Evolutionary conservation across 2,797 vertebrate genomes (phyloP).

Genomic region (Alauda arvensis): DNA sequence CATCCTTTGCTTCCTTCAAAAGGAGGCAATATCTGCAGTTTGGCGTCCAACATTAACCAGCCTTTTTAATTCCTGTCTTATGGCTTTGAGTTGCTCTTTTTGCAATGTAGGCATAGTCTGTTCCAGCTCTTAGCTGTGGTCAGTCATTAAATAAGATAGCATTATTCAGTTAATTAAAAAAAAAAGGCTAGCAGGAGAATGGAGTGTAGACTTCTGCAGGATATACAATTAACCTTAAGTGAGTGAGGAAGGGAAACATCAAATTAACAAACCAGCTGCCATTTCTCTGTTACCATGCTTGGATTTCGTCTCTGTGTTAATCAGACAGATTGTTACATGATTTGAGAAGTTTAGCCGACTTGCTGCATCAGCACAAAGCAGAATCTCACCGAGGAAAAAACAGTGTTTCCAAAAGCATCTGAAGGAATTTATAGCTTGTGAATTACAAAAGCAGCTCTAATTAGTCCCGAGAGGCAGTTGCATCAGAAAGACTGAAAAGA

Average conservation of each 20-base stretch:
- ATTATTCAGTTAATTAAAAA: constrained; percentile 58
- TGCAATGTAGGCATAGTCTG: neutral
- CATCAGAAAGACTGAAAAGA: constrained; percentile 60
- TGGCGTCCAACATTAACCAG: neutral
- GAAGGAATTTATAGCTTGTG: constrained; percentile 64
- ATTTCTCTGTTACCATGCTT: neutral
- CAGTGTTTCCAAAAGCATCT: constrained; percentile 44
- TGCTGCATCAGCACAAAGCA: constrained; percentile 54
- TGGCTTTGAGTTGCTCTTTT: neutral
- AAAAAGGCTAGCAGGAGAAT: constrained; percentile 36
- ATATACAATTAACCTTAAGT: constrained; percentile 47
- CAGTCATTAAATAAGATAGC: constrained; percentile 29
- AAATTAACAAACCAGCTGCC: constrained; percentile 29
- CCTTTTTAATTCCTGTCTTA: neutral
- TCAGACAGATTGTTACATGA: neutral
- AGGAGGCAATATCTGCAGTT: neutral
- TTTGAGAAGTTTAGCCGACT: constrained; percentile 27
- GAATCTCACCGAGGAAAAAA: constrained; percentile 32
- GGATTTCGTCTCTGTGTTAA: neutral
- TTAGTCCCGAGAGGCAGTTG: constrained; percentile 67
- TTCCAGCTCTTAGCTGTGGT: neutral
- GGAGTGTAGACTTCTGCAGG: constrained; percentile 23
- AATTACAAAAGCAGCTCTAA: constrained; percentile 73
- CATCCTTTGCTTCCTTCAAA: neutral
- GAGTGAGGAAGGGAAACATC: constrained; percentile 27